These are phyloP conservation scores for Micrasema longulum DNA, from an alignment of 1,140 invertebrate genomes.

Conservation along the genomic window DNA sequence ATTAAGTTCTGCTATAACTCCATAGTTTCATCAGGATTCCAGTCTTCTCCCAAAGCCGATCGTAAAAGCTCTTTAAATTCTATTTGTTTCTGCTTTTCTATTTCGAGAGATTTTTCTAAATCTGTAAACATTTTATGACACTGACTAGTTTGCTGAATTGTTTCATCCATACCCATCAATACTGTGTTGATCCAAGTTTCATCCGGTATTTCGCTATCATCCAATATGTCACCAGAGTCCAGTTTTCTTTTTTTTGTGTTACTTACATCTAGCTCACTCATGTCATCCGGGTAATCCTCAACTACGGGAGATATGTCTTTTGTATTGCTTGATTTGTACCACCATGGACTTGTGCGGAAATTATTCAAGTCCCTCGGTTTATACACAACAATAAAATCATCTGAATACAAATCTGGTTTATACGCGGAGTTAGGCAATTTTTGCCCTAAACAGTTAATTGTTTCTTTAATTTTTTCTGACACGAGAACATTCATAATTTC, in stretches of 20 bases:
- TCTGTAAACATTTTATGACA: conserved; percentile 62
- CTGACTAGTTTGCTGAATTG: conserved; percentile 55
- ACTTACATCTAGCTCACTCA: conserved; percentile 53
- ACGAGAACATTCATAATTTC: conserved; percentile 65
- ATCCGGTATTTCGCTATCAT: conserved; percentile 41
- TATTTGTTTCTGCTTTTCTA: conserved; percentile 57
- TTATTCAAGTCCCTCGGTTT: conserved; percentile 58
- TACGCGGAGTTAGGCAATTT: conserved; percentile 44
- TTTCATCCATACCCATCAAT: conserved; percentile 35
- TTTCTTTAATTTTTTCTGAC: conserved; percentile 64
- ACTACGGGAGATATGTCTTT: conserved; percentile 58
- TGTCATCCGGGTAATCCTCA: conserved; percentile 59
- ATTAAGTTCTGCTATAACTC: not conserved
- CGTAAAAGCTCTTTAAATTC: conserved; percentile 53
- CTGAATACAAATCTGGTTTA: conserved; percentile 1
- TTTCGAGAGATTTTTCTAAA: conserved; percentile 61
- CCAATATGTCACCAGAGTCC: conserved; percentile 27
- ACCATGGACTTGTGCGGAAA: conserved; percentile 62
- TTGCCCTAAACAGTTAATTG: conserved; percentile 59
- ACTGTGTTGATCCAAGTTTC: conserved; percentile 41
- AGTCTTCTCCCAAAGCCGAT: conserved; percentile 56
- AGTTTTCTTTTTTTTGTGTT: conserved; percentile 38
- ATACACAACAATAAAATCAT: conserved; percentile 59
- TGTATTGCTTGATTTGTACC: conserved; percentile 59
- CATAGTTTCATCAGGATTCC: conserved; percentile 7